A percentile compares a stretch with the other conserved stretches of the same genome.
Conservation (phyloP, 2,113 vertebrate genomes). For the Mus spicilegus region DNA sequence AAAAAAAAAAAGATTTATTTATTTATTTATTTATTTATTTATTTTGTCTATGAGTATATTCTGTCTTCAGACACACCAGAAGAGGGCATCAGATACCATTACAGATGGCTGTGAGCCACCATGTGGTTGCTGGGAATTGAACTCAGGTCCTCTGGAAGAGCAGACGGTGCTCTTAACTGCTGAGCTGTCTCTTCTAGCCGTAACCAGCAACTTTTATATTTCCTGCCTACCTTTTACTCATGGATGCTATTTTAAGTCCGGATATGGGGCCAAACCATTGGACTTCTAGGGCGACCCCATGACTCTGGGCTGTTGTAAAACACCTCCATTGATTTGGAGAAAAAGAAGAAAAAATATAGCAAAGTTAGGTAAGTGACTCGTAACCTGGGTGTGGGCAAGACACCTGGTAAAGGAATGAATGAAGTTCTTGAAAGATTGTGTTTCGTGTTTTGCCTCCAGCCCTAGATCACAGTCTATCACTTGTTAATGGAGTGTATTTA, state of each 20-base stretch:
- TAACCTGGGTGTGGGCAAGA: constrained; percentile 75
- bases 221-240: constrained; percentile 30
- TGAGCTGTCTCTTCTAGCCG: not conserved
- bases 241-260: not conserved
- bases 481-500: constrained; percentile 83
- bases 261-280: not conserved
- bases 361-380: constrained; percentile 73
- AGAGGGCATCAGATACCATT: no score
- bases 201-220: constrained; percentile 13
- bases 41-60: no score
- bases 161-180: no score
- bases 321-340: constrained; percentile 64
- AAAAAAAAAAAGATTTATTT: no score
- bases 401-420: constrained; percentile 87
- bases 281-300: constrained; percentile 27
- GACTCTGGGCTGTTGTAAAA: not conserved
- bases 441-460: constrained; percentile 84
- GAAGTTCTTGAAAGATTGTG: constrained; percentile 83
- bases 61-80: no score
- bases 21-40: no score
- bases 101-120: no score
- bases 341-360: constrained; percentile 49
- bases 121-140: no score
- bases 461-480: constrained; percentile 83
- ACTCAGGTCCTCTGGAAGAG: no score